Percentiles rank a stretch among this genome's conserved stretches.
These are phyloP conservation scores for Reinhardtius hippoglossoides DNA, from an alignment of 2,113 vertebrate species.

Conservation along the genomic window DNA sequence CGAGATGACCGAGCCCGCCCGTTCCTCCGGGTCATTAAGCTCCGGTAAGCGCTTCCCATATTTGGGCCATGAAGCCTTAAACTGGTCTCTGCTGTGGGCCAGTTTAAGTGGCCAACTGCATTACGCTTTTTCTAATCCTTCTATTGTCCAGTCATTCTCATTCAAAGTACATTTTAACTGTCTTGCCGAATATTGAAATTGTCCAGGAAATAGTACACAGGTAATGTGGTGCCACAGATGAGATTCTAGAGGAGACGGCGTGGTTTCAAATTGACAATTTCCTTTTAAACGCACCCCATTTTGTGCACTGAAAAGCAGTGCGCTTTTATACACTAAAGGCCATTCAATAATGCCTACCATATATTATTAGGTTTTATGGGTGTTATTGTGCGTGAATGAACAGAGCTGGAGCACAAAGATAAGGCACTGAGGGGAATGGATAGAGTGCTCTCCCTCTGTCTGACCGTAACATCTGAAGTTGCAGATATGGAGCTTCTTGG, in stretches of 20 bases:
- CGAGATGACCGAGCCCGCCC: conserved; percentile 78
- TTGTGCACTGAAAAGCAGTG: neutral
- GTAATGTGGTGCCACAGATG: neutral
- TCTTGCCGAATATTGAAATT: conserved; percentile 6
- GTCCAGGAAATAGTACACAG: neutral
- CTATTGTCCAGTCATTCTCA: conserved; percentile 13
- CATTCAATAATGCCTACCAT: conserved; percentile 1
- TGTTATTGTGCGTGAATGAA: conserved; percentile 48
- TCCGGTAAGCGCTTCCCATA: conserved; percentile 77
- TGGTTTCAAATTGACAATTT: neutral
- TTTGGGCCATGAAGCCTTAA: conserved; percentile 14
- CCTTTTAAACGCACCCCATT: conserved; percentile 15
- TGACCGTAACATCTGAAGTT: conserved; percentile 19
- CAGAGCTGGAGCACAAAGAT: conserved; percentile 57
- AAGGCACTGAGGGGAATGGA: conserved; percentile 33
- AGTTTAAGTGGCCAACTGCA: conserved; percentile 8
- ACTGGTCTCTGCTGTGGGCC: neutral
- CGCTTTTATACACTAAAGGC: conserved; percentile 3
- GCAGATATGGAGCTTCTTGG: conserved; percentile 10
- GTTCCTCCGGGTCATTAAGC: conserved; percentile 76
- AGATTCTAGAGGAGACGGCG: conserved; percentile 1
- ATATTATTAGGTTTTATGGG: conserved; percentile 33
- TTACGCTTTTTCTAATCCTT: neutral
- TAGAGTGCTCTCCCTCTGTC: neutral
- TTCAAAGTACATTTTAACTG: conserved; percentile 2